These are phyloP conservation scores for Hylia prasina DNA, from an alignment of 2,113 vertebrate species.

Conservation along the genomic window DNA sequence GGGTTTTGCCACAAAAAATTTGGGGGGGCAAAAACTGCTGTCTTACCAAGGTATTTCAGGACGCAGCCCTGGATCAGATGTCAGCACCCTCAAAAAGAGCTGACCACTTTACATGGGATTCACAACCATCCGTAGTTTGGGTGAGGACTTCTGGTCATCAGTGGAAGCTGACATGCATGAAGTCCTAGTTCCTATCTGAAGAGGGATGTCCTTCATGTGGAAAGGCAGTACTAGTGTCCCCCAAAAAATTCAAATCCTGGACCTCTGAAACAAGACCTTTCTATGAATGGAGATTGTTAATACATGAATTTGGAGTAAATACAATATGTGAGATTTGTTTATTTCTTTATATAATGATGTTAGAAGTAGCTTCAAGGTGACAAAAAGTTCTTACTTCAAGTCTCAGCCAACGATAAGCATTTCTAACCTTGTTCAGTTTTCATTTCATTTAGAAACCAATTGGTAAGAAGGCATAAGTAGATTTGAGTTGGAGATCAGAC, in stretches of 20 bases:
- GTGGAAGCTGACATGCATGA: background rate
- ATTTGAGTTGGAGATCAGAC: background rate
- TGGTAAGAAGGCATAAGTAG: background rate
- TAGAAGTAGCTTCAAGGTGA: background rate
- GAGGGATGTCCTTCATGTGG: background rate
- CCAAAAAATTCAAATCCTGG: fast-evolving
- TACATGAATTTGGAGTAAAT: background rate
- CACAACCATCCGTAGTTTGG: background rate
- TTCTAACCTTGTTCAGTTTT: background rate
- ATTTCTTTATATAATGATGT: background rate
- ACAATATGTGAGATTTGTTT: background rate
- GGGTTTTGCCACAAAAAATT: background rate
- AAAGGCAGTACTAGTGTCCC: background rate
- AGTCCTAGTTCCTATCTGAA: background rate
- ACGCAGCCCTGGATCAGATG: fast-evolving
- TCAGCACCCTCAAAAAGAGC: background rate
- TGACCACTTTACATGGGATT: background rate
- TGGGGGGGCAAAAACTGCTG: background rate
- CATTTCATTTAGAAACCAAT: background rate
- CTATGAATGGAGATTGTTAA: background rate
- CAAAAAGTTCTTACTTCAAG: background rate
- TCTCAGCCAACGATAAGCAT: background rate
- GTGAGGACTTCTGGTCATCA: background rate
- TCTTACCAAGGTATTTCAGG: background rate
- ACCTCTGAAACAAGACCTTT: background rate